Evolutionary conservation across 1,140 invertebrate species (phyloP).

Genomic region (Drosophila hydei): DNA sequence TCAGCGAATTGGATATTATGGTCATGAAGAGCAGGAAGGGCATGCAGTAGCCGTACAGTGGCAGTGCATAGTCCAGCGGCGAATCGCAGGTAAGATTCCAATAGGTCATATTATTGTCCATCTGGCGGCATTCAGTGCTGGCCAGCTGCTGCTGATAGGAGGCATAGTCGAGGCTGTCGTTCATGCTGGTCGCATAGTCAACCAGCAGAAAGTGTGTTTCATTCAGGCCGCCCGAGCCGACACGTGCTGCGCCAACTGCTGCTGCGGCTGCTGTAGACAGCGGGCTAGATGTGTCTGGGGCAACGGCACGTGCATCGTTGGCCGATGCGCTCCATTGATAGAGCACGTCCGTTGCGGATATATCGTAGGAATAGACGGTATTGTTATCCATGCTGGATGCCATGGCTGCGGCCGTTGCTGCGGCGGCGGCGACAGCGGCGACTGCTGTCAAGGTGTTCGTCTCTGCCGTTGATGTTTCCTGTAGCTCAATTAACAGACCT

Average conservation of each 20-base stretch:
- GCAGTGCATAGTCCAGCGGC: constrained; percentile 65
- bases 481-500: constrained; percentile 39
- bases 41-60: constrained; percentile 81
- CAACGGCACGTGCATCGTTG: constrained; percentile 36
- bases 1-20: constrained; percentile 94
- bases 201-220: constrained; percentile 52
- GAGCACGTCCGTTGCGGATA: constrained; percentile 54
- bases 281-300: constrained; percentile 15
- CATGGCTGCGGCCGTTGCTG: constrained; percentile 25
- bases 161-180: constrained; percentile 57
- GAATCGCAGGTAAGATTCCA: constrained; percentile 81
- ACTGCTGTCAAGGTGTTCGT: constrained; percentile 21
- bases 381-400: constrained; percentile 57
- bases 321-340: constrained; percentile 56
- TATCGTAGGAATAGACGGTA: constrained; percentile 33
- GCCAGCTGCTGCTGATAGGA: constrained; percentile 57
- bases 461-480: constrained; percentile 51
- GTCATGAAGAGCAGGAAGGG: constrained; percentile 94
- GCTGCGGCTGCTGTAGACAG: not conserved
- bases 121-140: constrained; percentile 36
- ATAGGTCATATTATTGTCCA: constrained; percentile 59
- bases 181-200: constrained; percentile 52
- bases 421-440: not conserved
- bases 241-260: constrained; percentile 1
- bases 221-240: constrained; percentile 31